phyloP scores from a whole-genome alignment of 2,888 invertebrate species.

The Chromoteleia sp. region DNA sequence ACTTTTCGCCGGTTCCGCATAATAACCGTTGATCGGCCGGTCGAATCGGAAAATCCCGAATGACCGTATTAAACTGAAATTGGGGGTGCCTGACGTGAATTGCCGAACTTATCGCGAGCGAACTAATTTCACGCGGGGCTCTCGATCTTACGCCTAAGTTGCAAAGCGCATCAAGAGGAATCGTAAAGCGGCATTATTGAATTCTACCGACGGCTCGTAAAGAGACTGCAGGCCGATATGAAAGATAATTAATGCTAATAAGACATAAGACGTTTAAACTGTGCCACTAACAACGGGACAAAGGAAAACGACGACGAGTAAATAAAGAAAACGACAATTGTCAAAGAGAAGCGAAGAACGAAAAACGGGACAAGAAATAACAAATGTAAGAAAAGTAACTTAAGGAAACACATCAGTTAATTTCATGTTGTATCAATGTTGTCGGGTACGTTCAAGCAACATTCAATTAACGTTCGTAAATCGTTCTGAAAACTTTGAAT shows the following conservation, averaged over 20 bases:
- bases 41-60: slow-evolving; percentile 35
- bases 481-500: too few relatives aligned
- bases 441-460: too few relatives aligned
- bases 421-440: too few relatives aligned
- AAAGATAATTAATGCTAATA: slow-evolving; percentile 21
- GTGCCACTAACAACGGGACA: too few relatives aligned
- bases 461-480: too few relatives aligned
- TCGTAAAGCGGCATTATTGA: slow-evolving; percentile 55
- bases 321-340: too few relatives aligned
- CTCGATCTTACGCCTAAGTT: slow-evolving; percentile 45
- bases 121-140: slow-evolving; percentile 57
- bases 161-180: slow-evolving; percentile 42
- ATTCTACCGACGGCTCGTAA: slow-evolving; percentile 37
- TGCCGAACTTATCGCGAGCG: slow-evolving; percentile 44
- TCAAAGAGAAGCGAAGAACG: too few relatives aligned
- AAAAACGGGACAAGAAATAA: background rate
- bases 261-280: background rate
- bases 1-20: slow-evolving; percentile 35
- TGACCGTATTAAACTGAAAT: slow-evolving; percentile 55
- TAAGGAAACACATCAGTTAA: too few relatives aligned
- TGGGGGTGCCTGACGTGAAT: slow-evolving; percentile 27
- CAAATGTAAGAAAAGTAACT: too few relatives aligned
- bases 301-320: background rate
- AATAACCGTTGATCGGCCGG: slow-evolving; percentile 18
- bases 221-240: slow-evolving; percentile 12